phyloP scores from a whole-genome alignment of 2,113 vertebrate species.

The Halichoeres trimaculatus region DNA sequence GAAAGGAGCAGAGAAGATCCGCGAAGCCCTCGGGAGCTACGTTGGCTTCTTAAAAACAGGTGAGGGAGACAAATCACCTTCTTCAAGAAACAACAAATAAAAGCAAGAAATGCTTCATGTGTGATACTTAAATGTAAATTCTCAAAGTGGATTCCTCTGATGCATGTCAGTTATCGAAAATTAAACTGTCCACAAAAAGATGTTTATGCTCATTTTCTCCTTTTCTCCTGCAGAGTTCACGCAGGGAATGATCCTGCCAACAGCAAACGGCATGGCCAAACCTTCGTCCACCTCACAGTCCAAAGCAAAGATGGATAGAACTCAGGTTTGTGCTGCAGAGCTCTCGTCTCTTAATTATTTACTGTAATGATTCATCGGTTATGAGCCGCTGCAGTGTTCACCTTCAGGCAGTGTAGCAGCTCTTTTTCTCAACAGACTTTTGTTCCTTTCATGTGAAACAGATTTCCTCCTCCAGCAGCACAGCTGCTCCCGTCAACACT shows the following conservation, averaged over 20 bases:
- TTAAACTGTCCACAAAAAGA: no score
- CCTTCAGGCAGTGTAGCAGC: neutral
- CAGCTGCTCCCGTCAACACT: conserved; percentile 65
- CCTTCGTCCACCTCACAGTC: conserved; percentile 75
- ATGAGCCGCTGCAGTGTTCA: neutral
- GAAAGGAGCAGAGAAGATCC: conserved; percentile 87
- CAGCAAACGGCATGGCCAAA: conserved; percentile 89
- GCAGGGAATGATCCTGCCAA: conserved; percentile 98
- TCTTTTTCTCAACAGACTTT: neutral
- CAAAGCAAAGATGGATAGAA: conserved; percentile 85
- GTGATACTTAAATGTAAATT: no score
- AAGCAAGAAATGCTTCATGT: no score
- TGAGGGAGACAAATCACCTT: conserved; percentile 33
- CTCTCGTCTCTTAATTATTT: neutral
- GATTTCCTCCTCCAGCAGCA: conserved; percentile 66
- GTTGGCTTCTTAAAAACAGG: conserved; percentile 93
- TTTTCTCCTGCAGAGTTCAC: conserved; percentile 90
- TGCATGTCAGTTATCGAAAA: no score
- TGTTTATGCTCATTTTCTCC: neutral
- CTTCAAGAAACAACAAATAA: no score
- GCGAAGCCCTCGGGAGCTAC: conserved; percentile 89
- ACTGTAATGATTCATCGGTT: neutral
- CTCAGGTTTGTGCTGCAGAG: conserved; percentile 77
- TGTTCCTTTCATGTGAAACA: conserved; percentile 28
- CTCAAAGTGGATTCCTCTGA: no score